Conservation (phyloP, 2,888 invertebrate genomes). For the Dascillus cervinus region DNA sequence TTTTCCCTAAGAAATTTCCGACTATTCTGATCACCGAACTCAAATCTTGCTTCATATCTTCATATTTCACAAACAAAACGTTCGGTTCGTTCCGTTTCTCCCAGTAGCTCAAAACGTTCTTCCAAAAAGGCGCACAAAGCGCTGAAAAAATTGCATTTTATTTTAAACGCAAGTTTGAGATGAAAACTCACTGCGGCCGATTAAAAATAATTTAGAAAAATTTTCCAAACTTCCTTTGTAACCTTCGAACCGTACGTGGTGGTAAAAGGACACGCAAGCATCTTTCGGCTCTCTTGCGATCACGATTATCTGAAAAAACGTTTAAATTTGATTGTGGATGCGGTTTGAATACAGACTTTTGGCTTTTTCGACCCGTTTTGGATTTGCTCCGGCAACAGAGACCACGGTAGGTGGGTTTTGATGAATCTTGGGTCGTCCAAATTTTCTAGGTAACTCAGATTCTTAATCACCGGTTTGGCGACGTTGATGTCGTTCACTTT, state of each 20-base stretch:
- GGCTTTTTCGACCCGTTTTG: constrained; percentile 23
- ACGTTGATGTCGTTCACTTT: too few species aligned
- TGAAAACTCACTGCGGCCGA: neutral
- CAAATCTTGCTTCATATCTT: constrained; percentile 54
- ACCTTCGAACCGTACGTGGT: neutral
- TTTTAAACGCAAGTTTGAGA: too few species aligned
- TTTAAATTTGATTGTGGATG: too few species aligned
- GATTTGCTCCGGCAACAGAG: constrained; percentile 52
- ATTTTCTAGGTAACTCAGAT: too few species aligned
- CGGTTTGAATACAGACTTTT: too few species aligned
- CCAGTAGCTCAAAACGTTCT: constrained; percentile 66
- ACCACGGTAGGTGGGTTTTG: constrained; percentile 64
- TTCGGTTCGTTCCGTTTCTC: constrained; percentile 52
- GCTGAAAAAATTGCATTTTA: too few species aligned
- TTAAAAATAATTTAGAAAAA: neutral
- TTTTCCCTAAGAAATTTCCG: constrained; percentile 26
- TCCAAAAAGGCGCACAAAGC: constrained; percentile 64
- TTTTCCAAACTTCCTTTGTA: neutral
- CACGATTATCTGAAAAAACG: neutral
- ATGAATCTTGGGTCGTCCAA: constrained; percentile 52
- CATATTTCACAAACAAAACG: constrained; percentile 64
- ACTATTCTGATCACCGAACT: constrained; percentile 8
- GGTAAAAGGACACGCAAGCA: neutral
- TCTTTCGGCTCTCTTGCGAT: neutral
- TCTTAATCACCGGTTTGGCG: too few species aligned